Conservation (phyloP, 2,797 vertebrate species). For the Pseudochirops cupreus region DNA sequence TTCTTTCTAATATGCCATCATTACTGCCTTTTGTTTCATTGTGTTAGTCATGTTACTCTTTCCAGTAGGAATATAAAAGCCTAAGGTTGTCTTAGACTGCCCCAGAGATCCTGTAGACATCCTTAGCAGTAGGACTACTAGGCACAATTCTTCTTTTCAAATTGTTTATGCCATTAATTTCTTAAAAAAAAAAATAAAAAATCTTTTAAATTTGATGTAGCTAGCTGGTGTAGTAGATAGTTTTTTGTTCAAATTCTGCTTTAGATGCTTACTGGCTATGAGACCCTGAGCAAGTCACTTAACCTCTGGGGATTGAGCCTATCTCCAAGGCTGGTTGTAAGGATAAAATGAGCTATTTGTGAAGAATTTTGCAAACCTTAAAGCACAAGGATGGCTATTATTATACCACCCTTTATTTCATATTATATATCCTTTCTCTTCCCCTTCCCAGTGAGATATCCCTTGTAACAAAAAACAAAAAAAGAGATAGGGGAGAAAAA, state of each 20-base stretch:
- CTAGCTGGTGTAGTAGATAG: background rate
- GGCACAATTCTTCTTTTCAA: background rate
- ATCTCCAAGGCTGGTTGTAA: background rate
- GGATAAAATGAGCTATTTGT: background rate
- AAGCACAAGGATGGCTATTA: background rate
- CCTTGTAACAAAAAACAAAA: background rate
- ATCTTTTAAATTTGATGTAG: background rate
- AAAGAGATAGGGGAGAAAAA: background rate
- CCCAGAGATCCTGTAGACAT: background rate
- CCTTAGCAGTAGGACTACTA: background rate
- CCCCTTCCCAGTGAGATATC: background rate
- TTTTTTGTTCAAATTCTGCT: background rate
- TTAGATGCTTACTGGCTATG: background rate
- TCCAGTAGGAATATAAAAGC: background rate
- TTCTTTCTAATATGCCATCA: background rate
- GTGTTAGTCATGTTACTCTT: background rate
- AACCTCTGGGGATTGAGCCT: background rate
- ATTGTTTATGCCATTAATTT: background rate
- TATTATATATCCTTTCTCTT: background rate
- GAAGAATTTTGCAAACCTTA: background rate
- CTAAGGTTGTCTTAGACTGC: background rate
- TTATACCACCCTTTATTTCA: background rate
- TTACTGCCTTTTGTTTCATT: background rate
- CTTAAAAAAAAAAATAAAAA: background rate
- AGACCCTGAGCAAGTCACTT: background rate